phyloP scores from a whole-genome alignment of 92 coral and sea anemone species.

The Parazoanthus swiftii region DNA sequence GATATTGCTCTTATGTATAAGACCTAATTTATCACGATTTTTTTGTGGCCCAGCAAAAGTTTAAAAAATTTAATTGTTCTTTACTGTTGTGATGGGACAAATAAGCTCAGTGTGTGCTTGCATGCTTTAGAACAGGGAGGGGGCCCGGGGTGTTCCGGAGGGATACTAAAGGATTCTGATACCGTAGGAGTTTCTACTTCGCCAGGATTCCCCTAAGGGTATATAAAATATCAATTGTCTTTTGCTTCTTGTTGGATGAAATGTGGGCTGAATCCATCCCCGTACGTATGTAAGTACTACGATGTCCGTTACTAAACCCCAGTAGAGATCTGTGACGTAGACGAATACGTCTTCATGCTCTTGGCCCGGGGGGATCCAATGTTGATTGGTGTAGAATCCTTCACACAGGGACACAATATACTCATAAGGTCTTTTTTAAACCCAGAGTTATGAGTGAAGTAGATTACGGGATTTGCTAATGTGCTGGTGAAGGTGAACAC shows the following conservation, averaged over 20 bases:
- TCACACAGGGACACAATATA: slow-evolving; percentile 18
- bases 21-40: neutral
- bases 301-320: neutral
- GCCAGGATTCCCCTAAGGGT: no score
- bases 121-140: no score
- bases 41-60: neutral
- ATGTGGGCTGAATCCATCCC: no score
- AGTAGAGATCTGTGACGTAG: slow-evolving; percentile 9
- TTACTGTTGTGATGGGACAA: neutral
- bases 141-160: neutral
- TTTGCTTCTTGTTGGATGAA: no score
- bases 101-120: neutral
- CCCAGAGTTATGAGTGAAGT: slow-evolving; percentile 45
- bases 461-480: slow-evolving; percentile 74
- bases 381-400: neutral
- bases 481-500: slow-evolving; percentile 77
- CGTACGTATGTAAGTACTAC: no score
- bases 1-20: neutral
- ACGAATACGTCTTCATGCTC: neutral
- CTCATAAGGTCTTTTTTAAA: slow-evolving; percentile 34
- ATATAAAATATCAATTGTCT: no score
- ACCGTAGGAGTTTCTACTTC: no score
- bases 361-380: slow-evolving; percentile 2
- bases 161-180: no score
- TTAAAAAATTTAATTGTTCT: neutral